Conservation (phyloP, 2,797 vertebrate genomes). For the Erithacus rubecula region DNA sequence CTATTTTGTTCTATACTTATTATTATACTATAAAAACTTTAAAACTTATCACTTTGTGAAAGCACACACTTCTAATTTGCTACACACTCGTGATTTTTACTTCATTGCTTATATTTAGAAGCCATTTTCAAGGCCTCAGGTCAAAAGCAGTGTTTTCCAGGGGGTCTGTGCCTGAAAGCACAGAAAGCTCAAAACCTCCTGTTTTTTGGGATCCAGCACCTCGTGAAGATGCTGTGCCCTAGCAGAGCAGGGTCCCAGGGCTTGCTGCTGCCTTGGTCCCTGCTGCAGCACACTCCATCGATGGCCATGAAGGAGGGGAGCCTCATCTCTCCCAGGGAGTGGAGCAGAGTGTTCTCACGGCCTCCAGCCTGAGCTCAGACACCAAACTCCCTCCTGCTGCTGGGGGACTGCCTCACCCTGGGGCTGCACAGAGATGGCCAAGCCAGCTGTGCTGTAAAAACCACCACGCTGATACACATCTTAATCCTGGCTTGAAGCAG, state of each 20-base stretch:
- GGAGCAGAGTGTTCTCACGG: not conserved
- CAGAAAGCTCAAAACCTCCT: too few species aligned
- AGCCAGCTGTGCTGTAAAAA: not conserved
- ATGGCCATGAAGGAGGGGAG: not conserved
- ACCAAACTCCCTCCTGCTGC: not conserved
- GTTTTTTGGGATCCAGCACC: not conserved
- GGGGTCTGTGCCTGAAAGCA: too few species aligned
- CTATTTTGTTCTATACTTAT: too few species aligned
- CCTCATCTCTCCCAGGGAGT: not conserved
- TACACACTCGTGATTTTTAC: too few species aligned
- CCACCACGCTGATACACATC: not conserved
- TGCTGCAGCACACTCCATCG: not conserved
- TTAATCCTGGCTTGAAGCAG: not conserved
- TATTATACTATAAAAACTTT: too few species aligned
- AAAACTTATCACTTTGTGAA: too few species aligned
- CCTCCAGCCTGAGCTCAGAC: not conserved
- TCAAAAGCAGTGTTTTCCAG: too few species aligned
- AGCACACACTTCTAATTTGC: too few species aligned
- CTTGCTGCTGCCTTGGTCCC: not conserved
- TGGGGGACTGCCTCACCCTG: accelerated
- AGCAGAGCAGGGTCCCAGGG: accelerated
- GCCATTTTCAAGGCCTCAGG: too few species aligned
- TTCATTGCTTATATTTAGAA: too few species aligned
- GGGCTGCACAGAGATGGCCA: not conserved
- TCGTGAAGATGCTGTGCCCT: not conserved